These are phyloP conservation scores for Lepidurus couesii DNA, from an alignment of 1,140 invertebrate species.

Conservation along the genomic window DNA sequence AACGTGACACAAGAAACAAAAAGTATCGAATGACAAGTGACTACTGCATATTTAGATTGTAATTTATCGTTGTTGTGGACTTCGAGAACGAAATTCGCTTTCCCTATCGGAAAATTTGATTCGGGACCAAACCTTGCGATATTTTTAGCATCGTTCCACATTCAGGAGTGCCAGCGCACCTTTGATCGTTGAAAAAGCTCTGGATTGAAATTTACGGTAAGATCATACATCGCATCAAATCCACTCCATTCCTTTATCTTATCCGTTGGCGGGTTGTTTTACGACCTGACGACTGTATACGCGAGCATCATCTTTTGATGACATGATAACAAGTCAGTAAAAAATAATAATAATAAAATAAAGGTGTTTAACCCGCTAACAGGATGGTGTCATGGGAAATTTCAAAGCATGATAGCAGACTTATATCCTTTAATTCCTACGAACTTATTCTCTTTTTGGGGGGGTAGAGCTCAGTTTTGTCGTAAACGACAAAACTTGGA, in stretches of 20 bases:
- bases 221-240: background rate
- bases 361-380: background rate
- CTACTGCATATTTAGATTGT: too few relatives aligned
- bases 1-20: too few relatives aligned
- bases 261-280: conserved; percentile 21
- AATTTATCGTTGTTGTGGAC: too few relatives aligned
- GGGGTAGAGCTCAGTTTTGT: background rate
- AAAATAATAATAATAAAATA: background rate
- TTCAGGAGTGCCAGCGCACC: background rate
- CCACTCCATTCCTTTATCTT: background rate
- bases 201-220: conserved; percentile 1
- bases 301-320: conserved; percentile 13
- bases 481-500: too few relatives aligned
- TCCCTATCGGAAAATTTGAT: background rate
- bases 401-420: background rate
- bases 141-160: background rate
- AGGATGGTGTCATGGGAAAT: conserved; percentile 9
- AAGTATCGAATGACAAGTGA: too few relatives aligned
- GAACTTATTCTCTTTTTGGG: background rate
- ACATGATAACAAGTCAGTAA: background rate
- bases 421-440: background rate
- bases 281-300: background rate
- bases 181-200: background rate
- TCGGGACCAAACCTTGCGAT: background rate
- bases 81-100: too few relatives aligned